phyloP scores from a whole-genome alignment of 2,113 vertebrate genomes.

The Sylvietta virens region DNA sequence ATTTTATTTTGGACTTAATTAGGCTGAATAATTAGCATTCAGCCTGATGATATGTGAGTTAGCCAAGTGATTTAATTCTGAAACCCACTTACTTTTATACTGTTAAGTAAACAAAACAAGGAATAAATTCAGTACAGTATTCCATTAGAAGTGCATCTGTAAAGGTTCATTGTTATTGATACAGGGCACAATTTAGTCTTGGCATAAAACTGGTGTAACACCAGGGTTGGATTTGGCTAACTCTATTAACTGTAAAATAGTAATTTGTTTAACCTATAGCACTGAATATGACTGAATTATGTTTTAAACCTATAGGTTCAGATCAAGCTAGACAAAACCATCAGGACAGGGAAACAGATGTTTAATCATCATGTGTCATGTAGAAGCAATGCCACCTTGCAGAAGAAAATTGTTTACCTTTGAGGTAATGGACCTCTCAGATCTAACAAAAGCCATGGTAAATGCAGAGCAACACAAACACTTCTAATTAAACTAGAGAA shows the following conservation, averaged over 20 bases:
- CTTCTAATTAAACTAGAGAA: not conserved
- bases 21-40: not conserved
- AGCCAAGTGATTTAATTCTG: not conserved
- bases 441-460: not conserved
- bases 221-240: not conserved
- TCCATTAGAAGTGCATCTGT: not conserved
- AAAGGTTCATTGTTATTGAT: not conserved
- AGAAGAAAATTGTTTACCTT: not conserved
- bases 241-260: not conserved
- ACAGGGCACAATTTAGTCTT: not conserved
- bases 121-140: not conserved
- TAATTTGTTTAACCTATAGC: not conserved
- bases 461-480: not conserved
- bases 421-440: not conserved
- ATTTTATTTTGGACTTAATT: not conserved
- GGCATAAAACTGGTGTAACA: not conserved
- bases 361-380: not conserved
- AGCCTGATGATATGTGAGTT: not conserved
- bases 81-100: not conserved
- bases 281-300: not conserved
- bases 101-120: not conserved
- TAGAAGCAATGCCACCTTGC: not conserved
- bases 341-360: not conserved
- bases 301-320: not conserved
- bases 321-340: not conserved